Base-by-base conservation (phyloP, 1,140 invertebrate genomes). In the Pteromalus puparum region DNA sequence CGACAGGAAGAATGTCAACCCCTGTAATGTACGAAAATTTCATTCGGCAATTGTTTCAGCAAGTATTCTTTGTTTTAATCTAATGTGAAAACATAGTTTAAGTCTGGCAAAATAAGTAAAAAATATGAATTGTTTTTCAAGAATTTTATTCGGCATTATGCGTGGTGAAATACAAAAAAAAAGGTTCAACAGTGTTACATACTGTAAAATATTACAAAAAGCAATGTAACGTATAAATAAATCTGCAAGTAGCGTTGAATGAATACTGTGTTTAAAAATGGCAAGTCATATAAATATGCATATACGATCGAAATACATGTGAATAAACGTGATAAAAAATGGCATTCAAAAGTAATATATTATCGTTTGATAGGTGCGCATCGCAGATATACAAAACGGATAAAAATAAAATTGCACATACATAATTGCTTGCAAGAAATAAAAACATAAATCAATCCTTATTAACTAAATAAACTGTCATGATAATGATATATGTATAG, bases 1-100 rank as follows among this genome's bases (percentile, higher is more conserved):
- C 87, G 97, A 96, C 89, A 99, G 95, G 93, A 97, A 97, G 89
- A 97, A 96, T 82, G 98, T 99, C 87, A 98, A 94, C 85, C 97
- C 97, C 97, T 98, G 94, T 68, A 95, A 95, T 87, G 82, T 73
- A 18, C 5, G 70, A 28, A 65, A 78, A 76, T 34, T 48, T 76
- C 21, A 28, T 30, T 48, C 24, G 30, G 28, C 30, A 74, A 74
- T 21, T 2, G 5, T 74, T 38, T 42, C 13, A n/a, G n/a, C 48
- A 24, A 70, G 67, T 5, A 26, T 26, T 26, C 3, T 53, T 12
- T 18, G 5, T 53, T 53, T 10, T 42, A 42, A 21, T 18, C 13
- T 53, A 18, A 12, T 72, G 0, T 1, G 15, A n/a, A 7, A 3
- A 72, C 10, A 30, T 12, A 72, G 10, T 28, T 24, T 26, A 24